Conservation (phyloP, 2,888 invertebrate species). For the Brenthis daphne region DNA sequence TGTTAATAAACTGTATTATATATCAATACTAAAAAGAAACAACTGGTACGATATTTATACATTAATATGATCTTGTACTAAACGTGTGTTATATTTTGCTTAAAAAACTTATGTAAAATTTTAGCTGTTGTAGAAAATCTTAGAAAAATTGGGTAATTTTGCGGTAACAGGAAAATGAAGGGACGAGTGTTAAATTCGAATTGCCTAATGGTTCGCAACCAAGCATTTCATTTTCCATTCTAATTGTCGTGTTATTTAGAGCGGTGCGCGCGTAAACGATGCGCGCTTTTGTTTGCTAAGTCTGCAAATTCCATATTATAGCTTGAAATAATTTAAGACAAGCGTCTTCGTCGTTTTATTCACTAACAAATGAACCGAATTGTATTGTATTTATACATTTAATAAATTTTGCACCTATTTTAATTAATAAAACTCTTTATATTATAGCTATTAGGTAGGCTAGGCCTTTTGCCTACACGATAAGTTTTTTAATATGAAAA, state of each 20-base stretch:
- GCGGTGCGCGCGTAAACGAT: constrained; percentile 67
- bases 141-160: constrained; percentile 65
- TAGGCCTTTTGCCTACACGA: too few species aligned
- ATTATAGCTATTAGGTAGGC: too few species aligned
- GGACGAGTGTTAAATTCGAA: constrained; percentile 81
- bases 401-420: too few species aligned
- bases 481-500: too few species aligned
- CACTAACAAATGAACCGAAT: constrained; percentile 6
- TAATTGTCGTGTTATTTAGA: constrained; percentile 77
- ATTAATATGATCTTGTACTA: too few species aligned
- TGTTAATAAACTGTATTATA: too few species aligned
- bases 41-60: too few species aligned
- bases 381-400: not conserved
- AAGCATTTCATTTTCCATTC: constrained; percentile 81
- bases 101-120: not conserved
- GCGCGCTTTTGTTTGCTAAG: constrained; percentile 67
- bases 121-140: constrained; percentile 8
- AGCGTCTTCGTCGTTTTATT: constrained; percentile 4
- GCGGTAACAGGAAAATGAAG: constrained; percentile 78
- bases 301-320: constrained; percentile 46
- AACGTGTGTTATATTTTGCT: too few species aligned
- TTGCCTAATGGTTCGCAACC: constrained; percentile 78
- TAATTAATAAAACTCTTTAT: too few species aligned
- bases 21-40: too few species aligned
- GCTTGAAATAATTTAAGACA: constrained; percentile 9